Evolutionary conservation across 2,888 invertebrate genomes (phyloP).

Genomic region (Drosophila picticornis): DNA sequence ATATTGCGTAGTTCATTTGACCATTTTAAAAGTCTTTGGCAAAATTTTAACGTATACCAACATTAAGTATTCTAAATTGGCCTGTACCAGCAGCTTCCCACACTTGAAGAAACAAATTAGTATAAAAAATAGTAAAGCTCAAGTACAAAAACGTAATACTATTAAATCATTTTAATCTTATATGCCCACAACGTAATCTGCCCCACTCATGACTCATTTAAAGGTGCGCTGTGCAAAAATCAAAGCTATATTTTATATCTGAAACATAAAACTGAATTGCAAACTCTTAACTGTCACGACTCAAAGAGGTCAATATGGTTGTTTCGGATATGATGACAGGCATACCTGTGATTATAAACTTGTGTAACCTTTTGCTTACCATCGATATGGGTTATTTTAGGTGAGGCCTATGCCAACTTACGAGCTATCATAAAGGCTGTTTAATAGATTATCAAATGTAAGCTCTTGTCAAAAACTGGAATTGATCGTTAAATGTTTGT

Average conservation of each 20-base stretch:
- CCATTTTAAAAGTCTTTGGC: background rate
- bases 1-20: slow-evolving; percentile 43
- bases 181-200: background rate
- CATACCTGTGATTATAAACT: background rate
- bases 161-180: slow-evolving; percentile 31
- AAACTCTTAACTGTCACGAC: slow-evolving; percentile 28
- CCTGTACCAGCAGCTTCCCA: slow-evolving; percentile 26
- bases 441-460: background rate
- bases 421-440: background rate
- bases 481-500: background rate
- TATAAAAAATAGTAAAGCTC: slow-evolving; percentile 7
- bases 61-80: slow-evolving; percentile 20
- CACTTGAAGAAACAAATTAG: slow-evolving; percentile 29
- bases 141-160: slow-evolving; percentile 21
- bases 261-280: slow-evolving; percentile 26
- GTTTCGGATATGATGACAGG: slow-evolving; percentile 7
- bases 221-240: slow-evolving; percentile 24
- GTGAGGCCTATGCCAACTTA: background rate
- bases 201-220: slow-evolving; percentile 17
- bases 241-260: slow-evolving; percentile 25
- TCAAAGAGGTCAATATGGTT: slow-evolving; percentile 26
- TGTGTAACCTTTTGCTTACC: background rate
- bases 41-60: background rate
- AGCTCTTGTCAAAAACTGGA: background rate
- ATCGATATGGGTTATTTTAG: background rate